These are phyloP conservation scores for Omphaloscelis lunosa DNA, from an alignment of 2,888 invertebrate genomes.

Conservation along the genomic window DNA sequence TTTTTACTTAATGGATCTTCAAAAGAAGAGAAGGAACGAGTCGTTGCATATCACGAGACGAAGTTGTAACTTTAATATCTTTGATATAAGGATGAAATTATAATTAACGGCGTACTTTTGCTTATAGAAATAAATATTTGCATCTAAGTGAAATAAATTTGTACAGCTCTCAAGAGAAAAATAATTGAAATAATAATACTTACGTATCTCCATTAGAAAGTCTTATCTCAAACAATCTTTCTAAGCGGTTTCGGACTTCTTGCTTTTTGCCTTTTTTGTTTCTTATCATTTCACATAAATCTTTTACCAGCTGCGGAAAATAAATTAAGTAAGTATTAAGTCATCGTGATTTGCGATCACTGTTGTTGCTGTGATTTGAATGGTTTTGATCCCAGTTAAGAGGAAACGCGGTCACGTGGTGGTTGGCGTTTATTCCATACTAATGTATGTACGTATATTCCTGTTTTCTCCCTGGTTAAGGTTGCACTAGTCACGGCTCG, in stretches of 20 bases:
- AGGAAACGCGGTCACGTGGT: not conserved
- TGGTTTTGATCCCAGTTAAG: not conserved
- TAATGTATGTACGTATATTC: too few relatives aligned
- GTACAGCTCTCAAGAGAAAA: not conserved
- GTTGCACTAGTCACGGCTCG: too few relatives aligned
- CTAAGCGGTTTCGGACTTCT: slow-evolving; percentile 77
- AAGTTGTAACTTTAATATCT: not conserved
- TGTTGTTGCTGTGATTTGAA: not conserved
- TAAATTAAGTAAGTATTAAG: slow-evolving; percentile 12
- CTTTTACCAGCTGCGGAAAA: slow-evolving; percentile 81
- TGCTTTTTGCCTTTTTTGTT: slow-evolving; percentile 79
- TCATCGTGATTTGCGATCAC: not conserved
- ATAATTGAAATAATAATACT: slow-evolving; percentile 66
- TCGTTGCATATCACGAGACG: not conserved
- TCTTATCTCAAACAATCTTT: slow-evolving; percentile 81
- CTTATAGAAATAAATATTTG: not conserved
- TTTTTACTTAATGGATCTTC: not conserved
- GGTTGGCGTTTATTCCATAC: not conserved
- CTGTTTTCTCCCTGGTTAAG: not conserved
- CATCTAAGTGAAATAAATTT: not conserved
- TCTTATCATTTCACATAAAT: slow-evolving; percentile 81
- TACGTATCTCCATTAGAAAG: slow-evolving; percentile 87
- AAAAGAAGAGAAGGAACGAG: not conserved
- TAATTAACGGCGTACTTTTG: not conserved
- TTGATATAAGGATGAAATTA: not conserved